A percentile compares a stretch with the other conserved stretches of the same genome.
These are phyloP conservation scores for Aviceda subcristata DNA, from an alignment of 2,113 vertebrate genomes.

Conservation along the genomic window DNA sequence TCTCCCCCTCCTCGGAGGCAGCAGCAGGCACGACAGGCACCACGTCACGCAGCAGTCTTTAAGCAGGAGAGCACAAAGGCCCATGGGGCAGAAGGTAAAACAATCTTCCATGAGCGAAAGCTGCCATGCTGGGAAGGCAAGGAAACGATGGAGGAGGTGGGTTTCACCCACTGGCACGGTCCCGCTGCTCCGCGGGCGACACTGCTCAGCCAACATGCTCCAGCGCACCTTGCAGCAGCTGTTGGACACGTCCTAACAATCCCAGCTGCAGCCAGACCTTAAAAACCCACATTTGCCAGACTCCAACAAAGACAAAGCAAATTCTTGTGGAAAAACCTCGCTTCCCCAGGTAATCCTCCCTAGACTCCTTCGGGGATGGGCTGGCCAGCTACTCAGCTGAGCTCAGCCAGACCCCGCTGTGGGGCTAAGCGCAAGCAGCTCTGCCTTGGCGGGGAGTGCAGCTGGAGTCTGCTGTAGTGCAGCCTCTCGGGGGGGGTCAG, in stretches of 20 bases:
- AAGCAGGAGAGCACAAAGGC: neutral
- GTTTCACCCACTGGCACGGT: neutral
- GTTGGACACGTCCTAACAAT: neutral
- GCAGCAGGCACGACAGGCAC: neutral
- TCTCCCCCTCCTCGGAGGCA: neutral
- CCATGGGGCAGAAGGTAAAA: neutral
- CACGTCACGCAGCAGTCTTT: neutral
- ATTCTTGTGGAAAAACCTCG: neutral
- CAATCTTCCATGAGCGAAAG: neutral
- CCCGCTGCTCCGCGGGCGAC: neutral
- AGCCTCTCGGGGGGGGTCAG: neutral
- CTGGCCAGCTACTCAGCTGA: neutral
- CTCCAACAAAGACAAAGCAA: neutral
- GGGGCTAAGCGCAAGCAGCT: neutral
- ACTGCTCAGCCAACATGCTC: neutral
- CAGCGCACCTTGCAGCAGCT: neutral
- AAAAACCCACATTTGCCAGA: neutral
- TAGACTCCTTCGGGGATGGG: neutral
- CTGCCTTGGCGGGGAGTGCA: too few relatives aligned
- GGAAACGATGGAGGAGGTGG: neutral
- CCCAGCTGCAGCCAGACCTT: neutral
- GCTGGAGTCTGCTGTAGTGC: neutral
- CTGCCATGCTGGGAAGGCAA: neutral
- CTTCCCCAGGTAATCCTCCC: neutral
- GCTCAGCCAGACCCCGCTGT: neutral